Percentiles rank a stretch among this genome's conserved stretches.
Evolutionary conservation across 1,140 invertebrate species (phyloP).

Genomic region (Rhyzopertha dominica): DNA sequence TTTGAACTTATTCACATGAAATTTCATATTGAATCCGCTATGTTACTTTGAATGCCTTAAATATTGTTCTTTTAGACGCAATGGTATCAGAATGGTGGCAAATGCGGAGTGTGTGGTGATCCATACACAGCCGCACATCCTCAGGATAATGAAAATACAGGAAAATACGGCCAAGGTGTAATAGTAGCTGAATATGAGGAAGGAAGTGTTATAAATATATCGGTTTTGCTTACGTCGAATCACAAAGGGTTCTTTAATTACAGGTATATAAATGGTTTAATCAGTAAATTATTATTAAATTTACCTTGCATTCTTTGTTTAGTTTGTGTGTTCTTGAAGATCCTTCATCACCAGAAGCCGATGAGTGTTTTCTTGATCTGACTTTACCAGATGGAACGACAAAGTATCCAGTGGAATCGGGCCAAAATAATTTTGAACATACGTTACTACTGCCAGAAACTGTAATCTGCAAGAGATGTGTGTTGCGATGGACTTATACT

Average conservation of each 20-base stretch:
- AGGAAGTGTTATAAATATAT: constrained; percentile 41
- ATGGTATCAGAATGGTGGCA: constrained; percentile 37
- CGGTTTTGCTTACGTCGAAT: constrained; percentile 50
- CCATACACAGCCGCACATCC: constrained; percentile 48
- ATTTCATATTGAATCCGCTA: no score
- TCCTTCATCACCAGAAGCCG: constrained; percentile 23
- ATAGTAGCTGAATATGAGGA: constrained; percentile 48
- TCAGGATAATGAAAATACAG: constrained; percentile 59
- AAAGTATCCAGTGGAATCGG: no score
- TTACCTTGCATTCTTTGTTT: constrained; percentile 1
- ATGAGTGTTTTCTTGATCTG: constrained; percentile 25
- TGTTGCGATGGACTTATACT: no score
- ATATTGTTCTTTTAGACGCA: constrained; percentile 15
- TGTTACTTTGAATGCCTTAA: neutral
- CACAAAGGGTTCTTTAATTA: constrained; percentile 56
- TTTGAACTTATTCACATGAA: no score
- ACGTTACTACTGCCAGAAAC: no score
- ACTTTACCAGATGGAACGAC: constrained; percentile 16
- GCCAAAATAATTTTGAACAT: no score
- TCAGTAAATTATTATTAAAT: constrained; percentile 1
- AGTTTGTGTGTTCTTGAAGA: constrained; percentile 27
- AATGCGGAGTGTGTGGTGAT: constrained; percentile 59
- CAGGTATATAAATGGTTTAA: constrained; percentile 24
- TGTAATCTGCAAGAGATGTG: no score
- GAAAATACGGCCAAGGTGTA: constrained; percentile 53